Conservation (phyloP, 92 coral and sea anemone genomes). For the Parazoanthus atlanticus region DNA sequence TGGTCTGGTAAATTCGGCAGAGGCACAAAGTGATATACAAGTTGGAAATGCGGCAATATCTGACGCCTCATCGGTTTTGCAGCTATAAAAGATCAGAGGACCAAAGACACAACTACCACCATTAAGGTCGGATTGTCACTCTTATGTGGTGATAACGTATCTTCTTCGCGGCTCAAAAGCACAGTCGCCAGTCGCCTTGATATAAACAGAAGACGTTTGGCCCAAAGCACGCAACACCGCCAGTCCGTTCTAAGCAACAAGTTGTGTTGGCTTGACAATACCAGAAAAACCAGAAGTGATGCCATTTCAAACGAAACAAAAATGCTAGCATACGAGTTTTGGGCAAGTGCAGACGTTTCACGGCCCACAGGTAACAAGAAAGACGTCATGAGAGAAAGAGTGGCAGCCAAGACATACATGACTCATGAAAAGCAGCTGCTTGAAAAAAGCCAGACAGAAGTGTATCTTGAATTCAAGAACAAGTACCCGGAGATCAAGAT, state of each 20-base stretch:
- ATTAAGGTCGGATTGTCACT: slow-evolving; percentile 38
- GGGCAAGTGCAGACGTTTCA: slow-evolving; percentile 57
- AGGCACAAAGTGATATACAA: slow-evolving; percentile 12
- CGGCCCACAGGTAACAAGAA: slow-evolving; percentile 51
- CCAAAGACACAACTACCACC: slow-evolving; percentile 46
- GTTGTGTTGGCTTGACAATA: slow-evolving; percentile 33
- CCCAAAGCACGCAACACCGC: slow-evolving; percentile 11
- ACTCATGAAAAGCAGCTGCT: slow-evolving; percentile 53
- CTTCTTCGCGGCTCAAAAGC: slow-evolving; percentile 24
- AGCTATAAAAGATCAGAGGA: slow-evolving; percentile 33
- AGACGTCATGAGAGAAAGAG: slow-evolving; percentile 42
- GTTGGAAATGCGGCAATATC: slow-evolving; percentile 21
- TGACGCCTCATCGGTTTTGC: slow-evolving; percentile 44
- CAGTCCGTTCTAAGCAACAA: slow-evolving; percentile 20
- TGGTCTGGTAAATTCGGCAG: slow-evolving; percentile 22
- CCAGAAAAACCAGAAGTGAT: slow-evolving; percentile 27
- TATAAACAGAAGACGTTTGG: slow-evolving; percentile 45
- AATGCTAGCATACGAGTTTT: slow-evolving; percentile 50
- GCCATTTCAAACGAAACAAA: slow-evolving; percentile 36
- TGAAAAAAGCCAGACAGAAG: slow-evolving; percentile 55
- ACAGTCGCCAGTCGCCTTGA: slow-evolving; percentile 39
- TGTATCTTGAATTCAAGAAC: slow-evolving; percentile 25
- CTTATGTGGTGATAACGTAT: slow-evolving; percentile 36
- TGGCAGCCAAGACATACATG: slow-evolving; percentile 50
- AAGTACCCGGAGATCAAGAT: slow-evolving; percentile 54